phyloP scores from a whole-genome alignment of 2,888 invertebrate species.

The Phragmatobia fuliginosa region DNA sequence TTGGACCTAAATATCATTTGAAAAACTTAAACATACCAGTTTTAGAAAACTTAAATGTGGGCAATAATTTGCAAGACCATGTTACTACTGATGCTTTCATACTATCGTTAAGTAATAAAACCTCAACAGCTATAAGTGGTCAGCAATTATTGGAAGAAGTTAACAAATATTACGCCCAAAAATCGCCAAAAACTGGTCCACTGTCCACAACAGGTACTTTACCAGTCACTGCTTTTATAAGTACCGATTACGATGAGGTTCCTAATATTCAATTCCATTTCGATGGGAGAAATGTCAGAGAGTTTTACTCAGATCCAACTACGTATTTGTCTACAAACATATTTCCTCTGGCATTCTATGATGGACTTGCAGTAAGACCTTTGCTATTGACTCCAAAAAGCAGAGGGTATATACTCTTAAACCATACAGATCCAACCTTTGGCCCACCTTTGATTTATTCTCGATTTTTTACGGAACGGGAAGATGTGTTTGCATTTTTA shows the following conservation, averaged over 20 bases:
- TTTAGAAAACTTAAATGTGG: constrained; percentile 89
- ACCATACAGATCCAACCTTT: constrained; percentile 89
- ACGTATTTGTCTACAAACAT: constrained; percentile 78
- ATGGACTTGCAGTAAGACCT: constrained; percentile 87
- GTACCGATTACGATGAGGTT: constrained; percentile 82
- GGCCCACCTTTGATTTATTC: constrained; percentile 91
- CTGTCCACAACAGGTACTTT: constrained; percentile 85
- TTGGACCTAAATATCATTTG: constrained; percentile 88
- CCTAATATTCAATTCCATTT: constrained; percentile 90
- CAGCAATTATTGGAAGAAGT: constrained; percentile 76
- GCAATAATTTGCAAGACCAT: constrained; percentile 92
- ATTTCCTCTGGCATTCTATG: constrained; percentile 88
- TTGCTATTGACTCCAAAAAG: constrained; percentile 88
- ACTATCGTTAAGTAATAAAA: constrained; percentile 81
- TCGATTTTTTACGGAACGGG: constrained; percentile 88
- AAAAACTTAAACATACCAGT: constrained; percentile 83
- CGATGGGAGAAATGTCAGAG: constrained; percentile 85
- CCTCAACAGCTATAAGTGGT: constrained; percentile 77
- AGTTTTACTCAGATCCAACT: constrained; percentile 87
- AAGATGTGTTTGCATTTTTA: constrained; percentile 88
- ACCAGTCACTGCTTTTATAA: constrained; percentile 87
- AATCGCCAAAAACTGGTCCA: constrained; percentile 79
- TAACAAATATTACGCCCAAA: constrained; percentile 72
- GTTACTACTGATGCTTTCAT: constrained; percentile 88
- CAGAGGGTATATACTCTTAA: constrained; percentile 88